Conservation (phyloP, 1,140 invertebrate genomes). For the Drosophila kohkoa region DNA sequence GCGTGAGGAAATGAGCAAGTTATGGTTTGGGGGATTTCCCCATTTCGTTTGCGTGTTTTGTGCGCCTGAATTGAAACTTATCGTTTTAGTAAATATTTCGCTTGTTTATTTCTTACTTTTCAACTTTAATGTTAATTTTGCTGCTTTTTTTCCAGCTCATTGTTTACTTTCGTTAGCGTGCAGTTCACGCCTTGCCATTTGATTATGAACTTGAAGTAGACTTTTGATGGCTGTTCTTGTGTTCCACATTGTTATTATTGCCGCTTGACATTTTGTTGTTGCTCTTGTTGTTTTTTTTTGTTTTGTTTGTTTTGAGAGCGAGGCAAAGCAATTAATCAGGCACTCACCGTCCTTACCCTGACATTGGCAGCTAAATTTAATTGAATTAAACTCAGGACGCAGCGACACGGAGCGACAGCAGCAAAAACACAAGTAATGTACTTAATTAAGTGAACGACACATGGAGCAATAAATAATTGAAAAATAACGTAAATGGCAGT, state of each 20-base stretch:
- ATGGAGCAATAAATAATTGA: conserved; percentile 38
- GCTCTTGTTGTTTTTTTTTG: too few relatives aligned
- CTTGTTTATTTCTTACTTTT: conserved; percentile 56
- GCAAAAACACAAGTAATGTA: background rate
- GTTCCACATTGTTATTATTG: conserved; percentile 4
- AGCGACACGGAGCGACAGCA: conserved; percentile 8
- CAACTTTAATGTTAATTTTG: conserved; percentile 49
- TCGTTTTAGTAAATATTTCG: conserved; percentile 61
- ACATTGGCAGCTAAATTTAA: conserved; percentile 50
- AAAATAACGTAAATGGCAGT: conserved; percentile 14
- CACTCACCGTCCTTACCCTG: conserved; percentile 26
- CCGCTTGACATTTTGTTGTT: conserved; percentile 17
- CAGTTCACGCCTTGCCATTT: conserved; percentile 56
- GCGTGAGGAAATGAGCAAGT: conserved; percentile 51
- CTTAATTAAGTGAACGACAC: conserved; percentile 38
- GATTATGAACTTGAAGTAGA: conserved; percentile 48
- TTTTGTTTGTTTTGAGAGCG: conserved; percentile 2
- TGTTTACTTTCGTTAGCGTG: conserved; percentile 43
- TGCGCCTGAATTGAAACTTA: conserved; percentile 30
- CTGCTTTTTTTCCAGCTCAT: conserved; percentile 4
- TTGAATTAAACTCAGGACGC: conserved; percentile 52
- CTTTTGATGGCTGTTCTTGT: conserved; percentile 4
- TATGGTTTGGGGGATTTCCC: background rate
- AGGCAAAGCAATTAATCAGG: conserved; percentile 46
- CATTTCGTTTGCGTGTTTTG: conserved; percentile 29